Percentiles rank a stretch among this genome's conserved stretches.
These are phyloP conservation scores for Anguilla pacifica DNA, from an alignment of 2,797 vertebrate genomes.

Conservation along the genomic window DNA sequence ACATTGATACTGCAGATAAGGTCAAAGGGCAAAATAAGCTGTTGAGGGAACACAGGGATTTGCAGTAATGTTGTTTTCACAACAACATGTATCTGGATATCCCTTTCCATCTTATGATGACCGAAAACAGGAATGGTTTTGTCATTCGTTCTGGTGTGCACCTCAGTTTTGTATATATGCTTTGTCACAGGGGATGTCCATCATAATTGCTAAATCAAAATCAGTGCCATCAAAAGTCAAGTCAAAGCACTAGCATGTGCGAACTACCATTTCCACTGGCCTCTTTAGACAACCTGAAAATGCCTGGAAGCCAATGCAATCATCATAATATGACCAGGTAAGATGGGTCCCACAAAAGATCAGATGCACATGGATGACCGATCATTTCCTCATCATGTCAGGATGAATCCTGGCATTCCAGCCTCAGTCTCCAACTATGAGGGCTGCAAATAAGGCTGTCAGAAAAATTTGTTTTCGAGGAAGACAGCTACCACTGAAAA, in stretches of 20 bases:
- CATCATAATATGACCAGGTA: conserved; percentile 38
- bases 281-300: background rate
- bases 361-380: conserved; percentile 50
- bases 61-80: background rate
- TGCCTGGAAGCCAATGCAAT: conserved; percentile 11
- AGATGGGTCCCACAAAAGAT: conserved; percentile 44
- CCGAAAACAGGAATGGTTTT: background rate
- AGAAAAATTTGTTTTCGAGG: conserved; percentile 36
- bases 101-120: background rate
- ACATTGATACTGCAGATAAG: background rate
- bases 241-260: background rate
- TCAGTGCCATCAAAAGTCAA: background rate
- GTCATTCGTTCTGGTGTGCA: background rate
- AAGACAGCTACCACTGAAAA: conserved; percentile 21
- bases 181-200: background rate
- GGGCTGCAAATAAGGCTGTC: conserved; percentile 31
- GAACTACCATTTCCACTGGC: background rate
- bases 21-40: background rate
- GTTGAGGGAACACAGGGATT: background rate
- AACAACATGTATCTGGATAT: background rate
- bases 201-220: background rate
- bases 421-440: conserved; percentile 6
- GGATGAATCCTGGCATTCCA: conserved; percentile 43
- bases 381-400: conserved; percentile 54
- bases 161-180: background rate